Evolutionary conservation across 2,113 vertebrate species (phyloP).

Genomic region (Seriola rivoliana): DNA sequence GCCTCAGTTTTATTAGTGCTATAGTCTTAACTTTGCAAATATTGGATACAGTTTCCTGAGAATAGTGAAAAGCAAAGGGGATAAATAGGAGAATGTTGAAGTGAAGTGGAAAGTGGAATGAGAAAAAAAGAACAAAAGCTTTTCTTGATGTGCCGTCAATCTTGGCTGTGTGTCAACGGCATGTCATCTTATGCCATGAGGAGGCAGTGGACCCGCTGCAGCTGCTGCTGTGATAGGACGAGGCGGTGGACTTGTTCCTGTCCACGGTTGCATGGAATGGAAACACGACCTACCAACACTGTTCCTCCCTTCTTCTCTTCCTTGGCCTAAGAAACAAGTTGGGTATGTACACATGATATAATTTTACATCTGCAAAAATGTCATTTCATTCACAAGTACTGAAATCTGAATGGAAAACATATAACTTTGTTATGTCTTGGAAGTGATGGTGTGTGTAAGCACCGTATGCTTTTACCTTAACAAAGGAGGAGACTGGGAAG

Average conservation of each 20-base stretch:
- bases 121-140: background rate
- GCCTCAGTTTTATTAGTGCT: constrained; percentile 42
- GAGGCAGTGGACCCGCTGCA: constrained; percentile 87
- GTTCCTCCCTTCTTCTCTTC: constrained; percentile 87
- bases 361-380: background rate
- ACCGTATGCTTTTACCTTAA: constrained; percentile 85
- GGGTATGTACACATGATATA: rapidly evolving
- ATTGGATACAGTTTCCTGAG: constrained; percentile 60
- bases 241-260: constrained; percentile 89
- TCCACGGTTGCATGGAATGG: constrained; percentile 88
- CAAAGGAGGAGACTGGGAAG: constrained; percentile 90
- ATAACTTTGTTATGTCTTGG: background rate
- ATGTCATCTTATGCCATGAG: constrained; percentile 80
- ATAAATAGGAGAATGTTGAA: constrained; percentile 32
- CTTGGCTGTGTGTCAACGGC: background rate
- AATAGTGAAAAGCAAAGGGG: constrained; percentile 33
- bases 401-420: background rate
- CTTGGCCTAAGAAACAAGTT: constrained; percentile 83
- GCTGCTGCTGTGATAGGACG: constrained; percentile 90
- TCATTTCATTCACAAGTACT: background rate
- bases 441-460: background rate
- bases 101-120: constrained; percentile 22
- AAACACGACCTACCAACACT: constrained; percentile 87
- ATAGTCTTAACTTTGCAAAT: constrained; percentile 17
- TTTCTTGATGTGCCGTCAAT: background rate